Percentiles rank a stretch among this genome's conserved stretches.
These are phyloP conservation scores for Odontesthes bonariensis DNA, from an alignment of 2,113 vertebrate genomes.

Conservation along the genomic window DNA sequence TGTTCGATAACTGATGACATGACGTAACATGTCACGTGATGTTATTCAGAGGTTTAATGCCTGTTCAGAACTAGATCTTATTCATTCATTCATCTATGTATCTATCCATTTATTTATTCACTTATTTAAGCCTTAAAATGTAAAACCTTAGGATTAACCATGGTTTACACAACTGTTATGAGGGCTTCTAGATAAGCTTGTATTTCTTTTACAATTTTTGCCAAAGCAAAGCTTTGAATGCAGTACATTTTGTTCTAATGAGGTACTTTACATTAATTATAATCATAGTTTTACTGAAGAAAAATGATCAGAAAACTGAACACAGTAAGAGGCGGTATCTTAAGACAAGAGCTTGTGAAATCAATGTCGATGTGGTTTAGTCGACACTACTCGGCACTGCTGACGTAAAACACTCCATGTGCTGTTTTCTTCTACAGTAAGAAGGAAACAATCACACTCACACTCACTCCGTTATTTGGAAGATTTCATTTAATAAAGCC, in stretches of 20 bases:
- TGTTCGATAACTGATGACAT: too few relatives aligned
- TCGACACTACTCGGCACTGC: neutral
- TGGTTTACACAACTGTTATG: neutral
- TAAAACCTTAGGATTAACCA: too few relatives aligned
- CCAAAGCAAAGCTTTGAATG: neutral
- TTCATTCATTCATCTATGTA: too few relatives aligned
- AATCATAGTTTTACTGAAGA: neutral
- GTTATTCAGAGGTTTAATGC: too few relatives aligned
- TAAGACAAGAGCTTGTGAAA: neutral
- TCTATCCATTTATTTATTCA: too few relatives aligned
- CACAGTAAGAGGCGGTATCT: too few relatives aligned
- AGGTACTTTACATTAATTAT: neutral
- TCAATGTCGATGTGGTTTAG: constrained; percentile 10
- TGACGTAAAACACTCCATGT: neutral
- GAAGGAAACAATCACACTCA: constrained; percentile 14
- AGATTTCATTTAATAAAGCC: constrained; percentile 27
- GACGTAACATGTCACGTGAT: too few relatives aligned
- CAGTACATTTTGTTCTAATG: neutral
- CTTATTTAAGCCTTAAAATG: too few relatives aligned
- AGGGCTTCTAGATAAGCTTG: neutral
- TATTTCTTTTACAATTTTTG: neutral
- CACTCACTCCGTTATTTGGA: neutral
- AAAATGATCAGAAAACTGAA: neutral
- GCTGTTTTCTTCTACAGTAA: neutral
- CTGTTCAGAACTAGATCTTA: too few relatives aligned